Conservation (phyloP, 2,888 invertebrate genomes). For the Agapetus fuscipes region DNA sequence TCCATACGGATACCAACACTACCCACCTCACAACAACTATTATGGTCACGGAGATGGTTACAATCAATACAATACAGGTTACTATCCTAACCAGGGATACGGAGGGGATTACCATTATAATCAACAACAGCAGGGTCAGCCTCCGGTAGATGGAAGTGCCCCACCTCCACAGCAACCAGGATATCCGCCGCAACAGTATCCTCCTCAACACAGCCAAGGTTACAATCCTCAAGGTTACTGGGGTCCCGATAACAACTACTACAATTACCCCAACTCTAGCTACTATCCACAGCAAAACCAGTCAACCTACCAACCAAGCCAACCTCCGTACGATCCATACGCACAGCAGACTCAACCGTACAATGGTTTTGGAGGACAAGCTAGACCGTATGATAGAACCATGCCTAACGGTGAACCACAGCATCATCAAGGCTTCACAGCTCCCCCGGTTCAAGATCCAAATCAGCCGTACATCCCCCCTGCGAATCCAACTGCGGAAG, state of each 20-base stretch:
- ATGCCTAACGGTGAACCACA: slow-evolving; percentile 12
- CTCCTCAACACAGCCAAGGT: slow-evolving; percentile 24
- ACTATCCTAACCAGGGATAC: slow-evolving; percentile 34
- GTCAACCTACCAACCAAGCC: slow-evolving; percentile 11
- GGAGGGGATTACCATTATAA: slow-evolving; percentile 30
- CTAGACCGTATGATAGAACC: slow-evolving; percentile 13
- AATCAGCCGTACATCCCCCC: slow-evolving; percentile 11
- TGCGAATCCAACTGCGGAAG: slow-evolving; percentile 2
- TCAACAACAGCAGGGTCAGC: slow-evolving; percentile 10
- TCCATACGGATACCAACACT: slow-evolving; percentile 30
- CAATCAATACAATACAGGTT: slow-evolving; percentile 35
- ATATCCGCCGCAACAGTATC: slow-evolving; percentile 15
- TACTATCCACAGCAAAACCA: slow-evolving; percentile 37
- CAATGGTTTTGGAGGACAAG: slow-evolving; percentile 14
- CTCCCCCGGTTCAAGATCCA: slow-evolving; percentile 4
- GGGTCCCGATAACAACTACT: slow-evolving; percentile 25
- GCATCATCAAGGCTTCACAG: slow-evolving; percentile 10
- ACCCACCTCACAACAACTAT: slow-evolving; percentile 38
- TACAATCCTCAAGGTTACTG: slow-evolving; percentile 26
- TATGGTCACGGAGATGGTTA: slow-evolving; percentile 28
- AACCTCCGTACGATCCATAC: slow-evolving; percentile 16
- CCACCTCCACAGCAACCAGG: slow-evolving; percentile 15
- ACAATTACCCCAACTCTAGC: slow-evolving; percentile 36
- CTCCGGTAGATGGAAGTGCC: slow-evolving; percentile 7
- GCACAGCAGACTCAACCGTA: slow-evolving; percentile 14